phyloP scores from a whole-genome alignment of 1,140 invertebrate species.

The Nomia melanderi region DNA sequence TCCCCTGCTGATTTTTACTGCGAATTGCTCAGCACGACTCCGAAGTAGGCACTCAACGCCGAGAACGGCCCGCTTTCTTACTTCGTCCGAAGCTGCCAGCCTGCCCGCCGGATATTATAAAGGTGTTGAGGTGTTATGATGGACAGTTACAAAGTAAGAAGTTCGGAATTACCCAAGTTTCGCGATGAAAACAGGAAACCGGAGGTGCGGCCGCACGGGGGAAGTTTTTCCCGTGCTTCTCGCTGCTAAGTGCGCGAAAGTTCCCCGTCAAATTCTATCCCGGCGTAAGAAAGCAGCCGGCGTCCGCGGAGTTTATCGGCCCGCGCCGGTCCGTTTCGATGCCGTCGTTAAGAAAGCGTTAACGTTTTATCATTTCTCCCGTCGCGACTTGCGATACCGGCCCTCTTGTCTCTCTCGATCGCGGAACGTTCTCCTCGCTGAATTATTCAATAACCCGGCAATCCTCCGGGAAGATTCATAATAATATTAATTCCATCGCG shows the following conservation, averaged over 20 bases:
- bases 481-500: no score
- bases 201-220: not conserved
- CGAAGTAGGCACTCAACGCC: not conserved
- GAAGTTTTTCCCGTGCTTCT: slow-evolving; percentile 23
- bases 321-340: not conserved
- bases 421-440: not conserved
- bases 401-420: not conserved
- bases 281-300: slow-evolving; percentile 6
- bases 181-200: slow-evolving; percentile 60
- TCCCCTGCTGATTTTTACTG: not conserved
- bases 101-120: slow-evolving; percentile 52
- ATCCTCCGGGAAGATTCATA: no score
- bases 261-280: slow-evolving; percentile 42
- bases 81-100: slow-evolving; percentile 15
- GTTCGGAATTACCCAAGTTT: slow-evolving; percentile 66
- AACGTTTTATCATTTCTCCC: not conserved
- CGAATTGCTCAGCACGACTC: not conserved
- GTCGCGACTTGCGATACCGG: not conserved
- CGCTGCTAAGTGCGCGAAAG: not conserved
- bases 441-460: not conserved
- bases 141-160: slow-evolving; percentile 64
- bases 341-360: slow-evolving; percentile 1
- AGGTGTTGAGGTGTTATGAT: slow-evolving; percentile 57
- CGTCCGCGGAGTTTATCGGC: slow-evolving; percentile 5
- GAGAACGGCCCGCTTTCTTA: no score